Base-by-base conservation (phyloP, 1,140 invertebrate species). In the Pseudomyrmex sp. region DNA sequence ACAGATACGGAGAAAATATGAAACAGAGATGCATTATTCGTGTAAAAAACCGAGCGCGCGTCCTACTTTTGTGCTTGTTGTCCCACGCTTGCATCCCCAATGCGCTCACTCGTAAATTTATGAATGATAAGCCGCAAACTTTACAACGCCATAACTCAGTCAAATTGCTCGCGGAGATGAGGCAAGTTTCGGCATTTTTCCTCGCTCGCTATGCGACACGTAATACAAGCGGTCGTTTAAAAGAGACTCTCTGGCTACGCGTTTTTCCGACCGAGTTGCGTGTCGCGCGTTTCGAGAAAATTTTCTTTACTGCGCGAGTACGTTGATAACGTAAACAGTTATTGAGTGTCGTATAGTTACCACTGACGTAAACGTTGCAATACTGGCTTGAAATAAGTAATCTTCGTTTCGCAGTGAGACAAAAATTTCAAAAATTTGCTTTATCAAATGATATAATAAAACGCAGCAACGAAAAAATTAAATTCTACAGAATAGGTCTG, bases 61-160 rank as follows among this genome's bases (percentile, higher is more conserved):
- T 70, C 76, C 76, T 48, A 80, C 54, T 80, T 80, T 80, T 80
- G 26, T 23, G 44, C 66, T 61, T 80, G 76, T 72, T 80, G 76
- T 70, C 65, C 54, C 9, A 54, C 20, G 52, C 35, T 35, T 48
- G 44, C 76, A 48, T 35, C 66, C 58, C 44, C 65, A 20, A 70
- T 70, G 66, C 44, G 54, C 54, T 70, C 66, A 59, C 66, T 80
- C 76, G 54, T 59, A 80, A 80, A 80, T 80, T 80, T 72, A 80
- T 80, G 76, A 80, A 80, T 72, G 76, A 80, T 80, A 80, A 80
- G 76, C 76, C 76, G 76, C 66, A 72, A 80, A 80, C 76, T 80
- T 80, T 80, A 80, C 54, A 48, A 35, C 66, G 13, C 23, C 66
- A 26, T 80, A 80, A 80, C 66, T 80, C 76, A 80, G 76, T 80